A percentile compares a stretch with the other conserved stretches of the same genome.
These are phyloP conservation scores for Caloenas nicobarica DNA, from an alignment of 2,113 vertebrate genomes.

Conservation along the genomic window DNA sequence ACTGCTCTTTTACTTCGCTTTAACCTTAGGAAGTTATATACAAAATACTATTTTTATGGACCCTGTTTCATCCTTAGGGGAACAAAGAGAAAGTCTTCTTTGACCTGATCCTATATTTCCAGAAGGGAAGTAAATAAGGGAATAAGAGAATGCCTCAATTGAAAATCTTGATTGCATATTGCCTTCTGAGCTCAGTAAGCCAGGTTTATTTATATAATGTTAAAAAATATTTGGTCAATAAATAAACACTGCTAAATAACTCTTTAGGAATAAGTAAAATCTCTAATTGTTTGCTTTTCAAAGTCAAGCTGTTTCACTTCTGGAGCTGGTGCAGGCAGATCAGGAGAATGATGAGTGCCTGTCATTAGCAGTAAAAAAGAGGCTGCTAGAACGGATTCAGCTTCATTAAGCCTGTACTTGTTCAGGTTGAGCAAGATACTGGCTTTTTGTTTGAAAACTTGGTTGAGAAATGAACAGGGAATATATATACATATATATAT, in stretches of 20 bases:
- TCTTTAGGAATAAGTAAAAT: slow-evolving; percentile 2
- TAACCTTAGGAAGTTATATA: slow-evolving; percentile 28
- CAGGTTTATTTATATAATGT: slow-evolving; percentile 23
- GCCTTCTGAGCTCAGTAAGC: background rate
- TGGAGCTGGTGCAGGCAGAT: background rate
- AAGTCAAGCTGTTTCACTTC: slow-evolving; percentile 15
- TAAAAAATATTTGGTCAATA: slow-evolving; percentile 61
- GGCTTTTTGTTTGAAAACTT: background rate
- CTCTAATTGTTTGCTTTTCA: slow-evolving; percentile 39
- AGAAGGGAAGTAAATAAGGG: background rate
- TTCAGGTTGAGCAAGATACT: background rate
- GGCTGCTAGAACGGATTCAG: background rate
- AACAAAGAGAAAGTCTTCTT: slow-evolving; percentile 5
- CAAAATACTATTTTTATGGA: slow-evolving; percentile 63
- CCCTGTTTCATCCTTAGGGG: slow-evolving; percentile 29
- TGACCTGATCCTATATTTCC: slow-evolving; percentile 48
- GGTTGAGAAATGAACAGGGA: background rate
- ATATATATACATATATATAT: background rate
- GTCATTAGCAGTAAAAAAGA: slow-evolving; percentile 10
- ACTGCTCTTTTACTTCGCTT: slow-evolving; percentile 33
- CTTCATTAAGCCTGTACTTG: background rate
- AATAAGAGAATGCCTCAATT: background rate
- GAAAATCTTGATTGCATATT: background rate
- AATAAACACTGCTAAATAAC: slow-evolving; percentile 21
- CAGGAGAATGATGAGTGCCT: background rate